Evolutionary conservation across 1,140 invertebrate species (phyloP).

Genomic region (Drosophila watanabei): DNA sequence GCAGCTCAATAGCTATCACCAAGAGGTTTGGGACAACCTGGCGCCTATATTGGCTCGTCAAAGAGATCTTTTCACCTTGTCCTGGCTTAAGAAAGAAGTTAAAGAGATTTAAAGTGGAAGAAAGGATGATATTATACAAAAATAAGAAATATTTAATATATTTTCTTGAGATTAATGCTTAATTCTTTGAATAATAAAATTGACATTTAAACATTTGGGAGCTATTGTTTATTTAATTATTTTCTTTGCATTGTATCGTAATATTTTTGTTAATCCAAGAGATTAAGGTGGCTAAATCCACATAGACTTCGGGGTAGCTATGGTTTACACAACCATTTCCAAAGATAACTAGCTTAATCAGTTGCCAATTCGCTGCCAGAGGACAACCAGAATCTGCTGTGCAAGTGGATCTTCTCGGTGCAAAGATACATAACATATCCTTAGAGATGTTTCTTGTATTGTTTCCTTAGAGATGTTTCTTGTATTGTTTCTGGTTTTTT

Average conservation of each 20-base stretch:
- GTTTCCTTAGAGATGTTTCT: too few relatives aligned
- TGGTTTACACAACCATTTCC: too few relatives aligned
- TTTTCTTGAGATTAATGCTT: background rate
- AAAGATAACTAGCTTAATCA: too few relatives aligned
- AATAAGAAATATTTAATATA: background rate
- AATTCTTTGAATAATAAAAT: background rate
- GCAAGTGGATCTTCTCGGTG: too few relatives aligned
- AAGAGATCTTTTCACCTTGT: slow-evolving; percentile 88
- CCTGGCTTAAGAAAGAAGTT: slow-evolving; percentile 93
- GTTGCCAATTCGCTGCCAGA: too few relatives aligned
- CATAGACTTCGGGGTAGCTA: too few relatives aligned
- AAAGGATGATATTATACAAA: background rate
- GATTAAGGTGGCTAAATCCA: too few relatives aligned
- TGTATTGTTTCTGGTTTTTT: too few relatives aligned
- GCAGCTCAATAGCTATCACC: slow-evolving; percentile 93
- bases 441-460: too few relatives aligned
- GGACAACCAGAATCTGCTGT: too few relatives aligned
- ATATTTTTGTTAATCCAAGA: too few relatives aligned
- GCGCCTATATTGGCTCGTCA: slow-evolving; percentile 89
- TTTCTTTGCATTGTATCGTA: background rate
- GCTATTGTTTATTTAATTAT: background rate
- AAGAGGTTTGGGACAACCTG: slow-evolving; percentile 89
- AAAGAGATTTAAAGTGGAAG: slow-evolving; percentile 85
- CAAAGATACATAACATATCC: too few relatives aligned
- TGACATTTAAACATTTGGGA: background rate